Percentiles rank a stretch among this genome's conserved stretches.
Conservation (phyloP, 2,797 vertebrate genomes). For the Catharus ustulatus region DNA sequence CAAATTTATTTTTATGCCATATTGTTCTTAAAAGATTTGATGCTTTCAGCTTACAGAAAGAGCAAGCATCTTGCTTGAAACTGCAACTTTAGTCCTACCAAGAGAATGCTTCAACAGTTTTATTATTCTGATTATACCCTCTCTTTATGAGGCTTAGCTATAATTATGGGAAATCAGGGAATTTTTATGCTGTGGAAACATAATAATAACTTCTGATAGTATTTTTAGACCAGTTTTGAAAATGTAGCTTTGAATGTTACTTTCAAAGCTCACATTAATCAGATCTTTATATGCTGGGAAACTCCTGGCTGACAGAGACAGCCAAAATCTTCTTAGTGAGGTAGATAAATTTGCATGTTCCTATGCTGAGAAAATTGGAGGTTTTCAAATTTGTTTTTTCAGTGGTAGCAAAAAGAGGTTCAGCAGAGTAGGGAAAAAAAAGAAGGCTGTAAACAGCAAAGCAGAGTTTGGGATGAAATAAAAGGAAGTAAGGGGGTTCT, state of each 20-base stretch:
- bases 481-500: background rate
- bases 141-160: background rate
- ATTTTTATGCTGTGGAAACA: constrained; percentile 27
- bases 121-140: constrained; percentile 54
- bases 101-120: background rate
- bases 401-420: background rate
- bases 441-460: background rate
- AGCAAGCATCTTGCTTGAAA: background rate
- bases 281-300: background rate
- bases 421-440: background rate
- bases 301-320: background rate
- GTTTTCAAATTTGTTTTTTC: background rate
- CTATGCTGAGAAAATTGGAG: background rate
- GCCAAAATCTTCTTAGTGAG: background rate
- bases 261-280: background rate
- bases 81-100: background rate
- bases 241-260: background rate
- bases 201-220: constrained; percentile 47
- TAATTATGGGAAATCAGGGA: constrained; percentile 34
- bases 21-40: background rate
- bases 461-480: background rate
- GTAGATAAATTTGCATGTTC: background rate
- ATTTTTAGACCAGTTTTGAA: constrained; percentile 37
- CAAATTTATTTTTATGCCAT: background rate
- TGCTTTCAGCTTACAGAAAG: background rate